Evolutionary conservation across 2,113 vertebrate species (phyloP), one percentile per base, ranked within the genome.

Genomic region (Hippocampus abdominalis): DNA sequence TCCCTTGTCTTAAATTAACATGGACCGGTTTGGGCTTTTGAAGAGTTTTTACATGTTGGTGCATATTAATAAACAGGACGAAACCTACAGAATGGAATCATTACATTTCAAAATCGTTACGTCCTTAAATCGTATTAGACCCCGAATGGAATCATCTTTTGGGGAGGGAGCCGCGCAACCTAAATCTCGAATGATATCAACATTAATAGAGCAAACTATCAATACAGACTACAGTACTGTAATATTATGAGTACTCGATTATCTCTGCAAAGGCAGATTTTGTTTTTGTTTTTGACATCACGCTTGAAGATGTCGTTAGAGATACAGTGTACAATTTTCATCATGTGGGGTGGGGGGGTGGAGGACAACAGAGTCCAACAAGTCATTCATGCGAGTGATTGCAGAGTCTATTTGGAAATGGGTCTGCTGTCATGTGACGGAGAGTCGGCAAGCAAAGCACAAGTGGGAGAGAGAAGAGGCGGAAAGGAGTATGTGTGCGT

Each of bases 331-430:
- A 21, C 20, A n/a, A 51, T 21, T 2, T 51, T 6, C 20, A 9
- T 6, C 18, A 51, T 2, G 8, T 9, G 44, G 11, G 44, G 29
- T 15, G 3, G 12, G 13, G 11, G 11, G 44, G 42, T 10, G 40
- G n/a, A n/a, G 42, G 66, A 57, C 57, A 66, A 60, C 62, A 46
- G 11, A 69, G 27, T 63, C 59, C 40, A 60, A 71, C 21, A 13
- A 39, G 11, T 62, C 32, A 60, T 60, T 60, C 27, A 62, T 40
- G 60, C 39, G 61, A 40, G 23, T n/a, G 71, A 60, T 70, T 75
- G 51, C 70, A 29, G 64, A 77, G 8, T 36, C 70, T 74, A 12
- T 73, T 69, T 78, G 42, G 76, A 75, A 72, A 25, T 32, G 59
- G 68, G 48, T 46, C 46, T 62, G 44, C 29, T 64, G 8, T 21